Evolutionary conservation across 1,140 invertebrate species (phyloP).

Genomic region (Zaprionus camerounensis): DNA sequence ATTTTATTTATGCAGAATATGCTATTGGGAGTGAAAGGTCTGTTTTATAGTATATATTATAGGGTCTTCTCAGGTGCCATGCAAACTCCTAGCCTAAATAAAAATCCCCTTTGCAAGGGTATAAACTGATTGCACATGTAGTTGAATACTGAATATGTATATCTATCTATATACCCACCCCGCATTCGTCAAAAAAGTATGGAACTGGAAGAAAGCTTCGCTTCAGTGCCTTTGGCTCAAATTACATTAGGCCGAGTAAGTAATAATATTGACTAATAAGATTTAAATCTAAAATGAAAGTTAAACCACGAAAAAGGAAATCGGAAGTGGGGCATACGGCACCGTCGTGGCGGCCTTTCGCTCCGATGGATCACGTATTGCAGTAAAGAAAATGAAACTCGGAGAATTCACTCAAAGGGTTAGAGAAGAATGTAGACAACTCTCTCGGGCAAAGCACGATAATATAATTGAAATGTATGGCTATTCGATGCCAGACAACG

Average conservation of each 20-base stretch:
- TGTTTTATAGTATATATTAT: too few relatives aligned
- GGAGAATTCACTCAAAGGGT: slow-evolving; percentile 87
- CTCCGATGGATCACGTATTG: slow-evolving; percentile 86
- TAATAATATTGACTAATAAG: neutral
- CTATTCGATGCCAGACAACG: slow-evolving; percentile 89
- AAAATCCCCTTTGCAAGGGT: too few relatives aligned
- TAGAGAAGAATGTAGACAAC: slow-evolving; percentile 90
- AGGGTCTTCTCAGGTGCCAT: too few relatives aligned
- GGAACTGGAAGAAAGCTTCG: neutral
- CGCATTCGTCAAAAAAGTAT: neutral
- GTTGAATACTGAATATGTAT: too few relatives aligned
- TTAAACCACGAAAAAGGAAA: slow-evolving; percentile 85
- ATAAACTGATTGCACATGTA: too few relatives aligned
- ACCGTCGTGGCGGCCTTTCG: slow-evolving; percentile 92
- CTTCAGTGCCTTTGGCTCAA: neutral
- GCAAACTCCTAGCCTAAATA: too few relatives aligned
- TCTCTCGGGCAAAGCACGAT: slow-evolving; percentile 94
- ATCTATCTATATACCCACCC: too few relatives aligned
- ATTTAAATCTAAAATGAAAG: neutral
- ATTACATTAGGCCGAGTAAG: neutral
- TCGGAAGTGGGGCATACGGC: slow-evolving; percentile 97
- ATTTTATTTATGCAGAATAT: too few relatives aligned
- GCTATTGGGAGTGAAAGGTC: too few relatives aligned
- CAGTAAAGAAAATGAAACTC: slow-evolving; percentile 93
- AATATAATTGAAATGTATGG: slow-evolving; percentile 97